Percentiles rank a stretch among this genome's conserved stretches.
Conservation (phyloP, 2,797 vertebrate species). For the Eremophila alpestris region DNA sequence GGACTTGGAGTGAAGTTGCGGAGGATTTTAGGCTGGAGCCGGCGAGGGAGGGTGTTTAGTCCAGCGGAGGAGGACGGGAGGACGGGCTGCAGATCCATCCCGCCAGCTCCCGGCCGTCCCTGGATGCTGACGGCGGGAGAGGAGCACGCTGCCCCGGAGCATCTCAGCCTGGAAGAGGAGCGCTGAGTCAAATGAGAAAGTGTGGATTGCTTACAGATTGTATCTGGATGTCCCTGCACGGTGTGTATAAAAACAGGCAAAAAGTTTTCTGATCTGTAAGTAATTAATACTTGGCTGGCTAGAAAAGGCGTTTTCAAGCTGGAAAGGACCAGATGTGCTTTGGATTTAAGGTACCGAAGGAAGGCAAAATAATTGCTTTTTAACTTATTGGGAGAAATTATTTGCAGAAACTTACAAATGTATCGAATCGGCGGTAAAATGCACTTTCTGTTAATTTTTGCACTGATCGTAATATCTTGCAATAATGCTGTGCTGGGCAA, state of each 20-base stretch:
- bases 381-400: slow-evolving; percentile 54
- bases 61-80: slow-evolving; percentile 25
- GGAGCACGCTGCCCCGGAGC: slow-evolving; percentile 18
- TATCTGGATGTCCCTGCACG: slow-evolving; percentile 50
- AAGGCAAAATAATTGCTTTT: slow-evolving; percentile 34
- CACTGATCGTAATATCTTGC: slow-evolving; percentile 62
- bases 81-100: slow-evolving; percentile 27
- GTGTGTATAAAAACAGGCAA: slow-evolving; percentile 36
- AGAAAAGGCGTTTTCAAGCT: slow-evolving; percentile 28
- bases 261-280: slow-evolving; percentile 53
- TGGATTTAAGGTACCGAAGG: slow-evolving; percentile 39
- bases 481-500: slow-evolving; percentile 74
- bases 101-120: background rate
- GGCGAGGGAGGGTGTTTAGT: slow-evolving; percentile 76
- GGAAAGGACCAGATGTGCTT: slow-evolving; percentile 40
- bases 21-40: slow-evolving; percentile 75
- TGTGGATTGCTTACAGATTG: background rate
- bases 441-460: slow-evolving; percentile 71
- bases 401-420: slow-evolving; percentile 37
- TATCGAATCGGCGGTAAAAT: slow-evolving; percentile 58
- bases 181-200: background rate
- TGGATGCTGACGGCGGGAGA: slow-evolving; percentile 28
- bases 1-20: slow-evolving; percentile 79
- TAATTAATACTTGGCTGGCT: background rate
- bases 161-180: background rate